Evolutionary conservation across 2,888 invertebrate species (phyloP).

Genomic region (Smittia aterrima): DNA sequence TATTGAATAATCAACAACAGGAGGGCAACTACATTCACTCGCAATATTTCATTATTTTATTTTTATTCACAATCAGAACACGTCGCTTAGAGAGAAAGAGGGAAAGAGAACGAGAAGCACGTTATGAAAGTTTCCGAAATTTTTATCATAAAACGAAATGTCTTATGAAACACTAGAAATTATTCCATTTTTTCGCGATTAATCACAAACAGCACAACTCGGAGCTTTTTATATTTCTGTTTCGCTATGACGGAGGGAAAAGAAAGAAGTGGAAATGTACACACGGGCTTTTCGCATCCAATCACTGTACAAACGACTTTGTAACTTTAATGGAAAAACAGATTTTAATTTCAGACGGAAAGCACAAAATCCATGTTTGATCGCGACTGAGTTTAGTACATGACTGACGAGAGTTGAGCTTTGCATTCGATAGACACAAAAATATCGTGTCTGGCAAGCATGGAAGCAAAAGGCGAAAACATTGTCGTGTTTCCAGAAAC

Average conservation of each 20-base stretch:
- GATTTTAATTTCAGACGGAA: conserved; percentile 17
- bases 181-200: not conserved
- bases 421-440: conserved; percentile 29
- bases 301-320: not conserved
- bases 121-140: not conserved
- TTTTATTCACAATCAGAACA: not conserved
- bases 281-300: conserved; percentile 3
- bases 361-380: conserved; percentile 36
- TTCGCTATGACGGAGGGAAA: not conserved
- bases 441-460: not conserved
- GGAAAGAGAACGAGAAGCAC: no score
- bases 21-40: not conserved
- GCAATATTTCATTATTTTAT: not conserved
- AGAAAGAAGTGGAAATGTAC: conserved; percentile 24
- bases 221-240: not conserved
- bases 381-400: conserved; percentile 39
- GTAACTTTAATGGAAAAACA: conserved; percentile 14
- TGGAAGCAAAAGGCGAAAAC: not conserved
- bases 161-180: conserved; percentile 16
- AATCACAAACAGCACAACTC: not conserved
- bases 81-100: not conserved
- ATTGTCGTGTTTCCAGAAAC: not conserved
- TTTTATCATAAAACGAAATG: not conserved
- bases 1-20: conserved; percentile 16
- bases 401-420: conserved; percentile 37